These are phyloP conservation scores for Carduelis carduelis DNA, from an alignment of 2,797 vertebrate genomes.

Conservation along the genomic window DNA sequence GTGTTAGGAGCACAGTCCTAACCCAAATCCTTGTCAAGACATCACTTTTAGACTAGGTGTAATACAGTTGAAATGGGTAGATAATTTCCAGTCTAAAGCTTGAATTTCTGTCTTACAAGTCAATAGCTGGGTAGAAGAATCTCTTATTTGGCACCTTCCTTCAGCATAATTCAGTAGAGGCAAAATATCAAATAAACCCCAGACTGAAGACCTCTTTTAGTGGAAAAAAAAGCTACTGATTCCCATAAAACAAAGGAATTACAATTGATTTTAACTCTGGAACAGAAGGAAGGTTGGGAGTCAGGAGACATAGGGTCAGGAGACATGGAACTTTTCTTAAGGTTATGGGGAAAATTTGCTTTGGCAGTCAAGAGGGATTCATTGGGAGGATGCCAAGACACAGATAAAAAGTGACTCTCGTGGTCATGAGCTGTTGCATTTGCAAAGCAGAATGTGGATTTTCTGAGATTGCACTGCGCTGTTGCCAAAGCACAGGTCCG, in stretches of 20 bases:
- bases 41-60: background rate
- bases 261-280: background rate
- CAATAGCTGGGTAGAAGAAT: background rate
- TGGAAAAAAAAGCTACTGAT: background rate
- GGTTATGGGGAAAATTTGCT: background rate
- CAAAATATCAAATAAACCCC: background rate
- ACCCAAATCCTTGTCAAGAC: background rate
- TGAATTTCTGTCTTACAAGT: background rate
- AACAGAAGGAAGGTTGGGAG: background rate
- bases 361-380: background rate
- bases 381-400: background rate
- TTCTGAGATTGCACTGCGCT: background rate
- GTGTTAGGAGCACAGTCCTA: background rate
- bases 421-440: background rate
- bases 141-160: background rate
- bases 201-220: background rate
- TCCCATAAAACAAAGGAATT: background rate
- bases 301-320: background rate
- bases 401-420: background rate
- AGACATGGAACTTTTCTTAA: background rate
- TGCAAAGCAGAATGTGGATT: background rate
- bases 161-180: background rate
- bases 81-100: background rate
- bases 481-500: background rate
- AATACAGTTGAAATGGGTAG: background rate